Conservation (phyloP, 1,140 invertebrate genomes). For the Cydia strobilella region DNA sequence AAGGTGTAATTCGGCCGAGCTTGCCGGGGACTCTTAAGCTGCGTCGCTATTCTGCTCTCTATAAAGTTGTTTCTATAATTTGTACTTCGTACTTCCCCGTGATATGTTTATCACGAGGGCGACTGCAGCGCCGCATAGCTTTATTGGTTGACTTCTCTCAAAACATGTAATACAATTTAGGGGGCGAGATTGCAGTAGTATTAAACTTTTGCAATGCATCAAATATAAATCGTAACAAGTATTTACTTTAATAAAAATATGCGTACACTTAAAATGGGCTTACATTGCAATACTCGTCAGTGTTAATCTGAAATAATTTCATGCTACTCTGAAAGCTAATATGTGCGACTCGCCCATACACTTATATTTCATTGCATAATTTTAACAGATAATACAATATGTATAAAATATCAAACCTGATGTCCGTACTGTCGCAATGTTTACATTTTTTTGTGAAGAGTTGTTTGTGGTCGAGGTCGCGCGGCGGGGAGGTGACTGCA, state of each 20-base stretch:
- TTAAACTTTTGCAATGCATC: background rate
- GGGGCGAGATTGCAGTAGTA: background rate
- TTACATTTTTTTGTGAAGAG: conserved; percentile 46
- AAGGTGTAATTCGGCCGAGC: no score
- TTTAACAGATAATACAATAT: conserved; percentile 31
- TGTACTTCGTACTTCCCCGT: background rate
- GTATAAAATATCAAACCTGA: conserved; percentile 42
- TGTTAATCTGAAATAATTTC: background rate
- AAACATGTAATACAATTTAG: background rate
- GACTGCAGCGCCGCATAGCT: background rate
- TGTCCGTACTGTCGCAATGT: conserved; percentile 44
- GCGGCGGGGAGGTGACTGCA: conserved; percentile 36
- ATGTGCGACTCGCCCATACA: background rate
- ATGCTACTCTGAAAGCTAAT: background rate
- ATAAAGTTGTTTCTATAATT: background rate
- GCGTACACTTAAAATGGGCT: background rate
- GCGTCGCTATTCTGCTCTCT: background rate
- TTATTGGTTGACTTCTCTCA: background rate
- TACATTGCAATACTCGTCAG: background rate
- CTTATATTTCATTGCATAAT: background rate
- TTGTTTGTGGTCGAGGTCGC: conserved; percentile 37
- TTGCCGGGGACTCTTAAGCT: no score
- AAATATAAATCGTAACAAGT: background rate
- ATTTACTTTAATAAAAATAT: conserved; percentile 9
- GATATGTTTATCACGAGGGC: background rate